These are phyloP conservation scores for Cryptoprocta ferox DNA, from an alignment of 2,797 vertebrate species.

Conservation along the genomic window DNA sequence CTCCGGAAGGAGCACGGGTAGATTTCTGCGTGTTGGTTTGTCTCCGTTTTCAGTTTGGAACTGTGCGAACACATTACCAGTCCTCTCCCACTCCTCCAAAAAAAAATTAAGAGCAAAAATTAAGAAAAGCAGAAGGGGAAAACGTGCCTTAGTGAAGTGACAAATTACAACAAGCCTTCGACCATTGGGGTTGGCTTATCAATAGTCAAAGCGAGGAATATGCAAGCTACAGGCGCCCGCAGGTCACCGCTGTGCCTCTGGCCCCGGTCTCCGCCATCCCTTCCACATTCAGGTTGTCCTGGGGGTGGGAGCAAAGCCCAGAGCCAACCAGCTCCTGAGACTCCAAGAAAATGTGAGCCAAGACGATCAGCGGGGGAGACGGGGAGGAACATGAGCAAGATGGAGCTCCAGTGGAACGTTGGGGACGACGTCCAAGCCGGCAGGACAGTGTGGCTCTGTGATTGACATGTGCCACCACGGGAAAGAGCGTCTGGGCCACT, in stretches of 20 bases:
- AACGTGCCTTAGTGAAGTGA: background rate
- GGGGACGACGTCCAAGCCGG: accelerated
- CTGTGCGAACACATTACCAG: background rate
- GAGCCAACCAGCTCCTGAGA: background rate
- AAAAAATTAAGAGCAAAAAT: background rate
- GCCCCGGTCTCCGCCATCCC: accelerated
- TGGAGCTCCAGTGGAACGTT: accelerated
- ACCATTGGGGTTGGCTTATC: background rate
- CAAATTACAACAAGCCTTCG: background rate
- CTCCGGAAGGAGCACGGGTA: accelerated
- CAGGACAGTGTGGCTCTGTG: background rate
- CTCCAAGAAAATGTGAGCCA: accelerated
- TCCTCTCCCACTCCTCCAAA: accelerated
- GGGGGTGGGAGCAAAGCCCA: background rate
- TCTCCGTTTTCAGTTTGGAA: background rate
- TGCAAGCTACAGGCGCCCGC: background rate
- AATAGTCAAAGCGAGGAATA: accelerated
- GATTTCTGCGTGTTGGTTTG: accelerated
- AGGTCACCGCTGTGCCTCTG: accelerated
- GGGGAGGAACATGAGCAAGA: accelerated
- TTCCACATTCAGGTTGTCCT: accelerated
- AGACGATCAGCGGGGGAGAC: background rate
- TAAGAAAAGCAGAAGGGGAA: background rate
- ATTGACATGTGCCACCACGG: accelerated
- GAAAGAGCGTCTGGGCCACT: background rate